Conservation (phyloP, 2,888 invertebrate genomes). For the Habrosyne pyritoides region DNA sequence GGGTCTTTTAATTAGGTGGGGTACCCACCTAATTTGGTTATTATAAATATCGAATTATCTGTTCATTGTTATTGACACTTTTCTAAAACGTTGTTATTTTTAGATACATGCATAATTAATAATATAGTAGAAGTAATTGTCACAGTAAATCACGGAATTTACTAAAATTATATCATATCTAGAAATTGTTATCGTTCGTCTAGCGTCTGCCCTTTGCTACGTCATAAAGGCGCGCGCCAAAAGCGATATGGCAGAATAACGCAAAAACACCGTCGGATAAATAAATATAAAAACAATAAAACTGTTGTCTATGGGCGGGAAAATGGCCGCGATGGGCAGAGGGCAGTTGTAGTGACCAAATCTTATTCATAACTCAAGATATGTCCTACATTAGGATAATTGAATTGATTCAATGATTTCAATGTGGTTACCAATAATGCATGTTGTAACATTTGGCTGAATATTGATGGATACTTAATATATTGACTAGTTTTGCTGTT, state of each 20-base stretch:
- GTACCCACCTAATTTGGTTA: too few species aligned
- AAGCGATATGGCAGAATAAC: constrained; percentile 63
- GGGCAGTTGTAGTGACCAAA: constrained; percentile 56
- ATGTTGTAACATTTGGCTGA: too few species aligned
- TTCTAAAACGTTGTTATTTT: too few species aligned
- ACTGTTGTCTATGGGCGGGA: constrained; percentile 80
- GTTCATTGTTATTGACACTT: too few species aligned
- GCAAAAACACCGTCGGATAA: constrained; percentile 74
- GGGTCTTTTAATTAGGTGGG: too few species aligned
- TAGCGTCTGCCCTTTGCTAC: constrained; percentile 56
- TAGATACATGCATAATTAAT: too few species aligned
- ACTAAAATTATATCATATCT: constrained; percentile 34
- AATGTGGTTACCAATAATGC: background rate
- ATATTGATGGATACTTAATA: too few species aligned
- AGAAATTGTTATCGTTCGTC: constrained; percentile 34
- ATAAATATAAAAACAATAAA: constrained; percentile 83
- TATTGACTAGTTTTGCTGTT: too few species aligned
- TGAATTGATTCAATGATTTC: background rate
- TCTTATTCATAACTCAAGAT: constrained; percentile 2
- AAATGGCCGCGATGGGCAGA: constrained; percentile 75
- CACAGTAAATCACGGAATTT: background rate
- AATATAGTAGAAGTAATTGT: too few species aligned
- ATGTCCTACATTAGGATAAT: constrained; percentile 7
- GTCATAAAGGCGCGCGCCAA: constrained; percentile 65
- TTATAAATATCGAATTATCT: too few species aligned